A percentile compares a stretch with the other conserved stretches of the same genome.
Evolutionary conservation across 2,888 invertebrate genomes (phyloP).

Genomic region (Palloptera scutellata): DNA sequence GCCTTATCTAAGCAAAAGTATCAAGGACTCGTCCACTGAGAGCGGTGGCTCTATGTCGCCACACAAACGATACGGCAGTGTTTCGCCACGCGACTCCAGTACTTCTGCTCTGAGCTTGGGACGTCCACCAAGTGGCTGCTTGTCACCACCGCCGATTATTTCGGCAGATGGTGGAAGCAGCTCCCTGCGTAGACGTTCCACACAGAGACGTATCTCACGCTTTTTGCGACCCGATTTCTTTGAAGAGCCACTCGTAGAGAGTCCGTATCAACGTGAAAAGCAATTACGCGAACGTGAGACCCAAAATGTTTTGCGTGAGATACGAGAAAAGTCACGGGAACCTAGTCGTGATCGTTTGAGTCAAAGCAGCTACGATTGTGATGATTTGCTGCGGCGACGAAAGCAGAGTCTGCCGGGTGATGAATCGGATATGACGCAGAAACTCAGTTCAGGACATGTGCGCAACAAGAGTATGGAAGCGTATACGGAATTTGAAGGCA

Average conservation of each 20-base stretch:
- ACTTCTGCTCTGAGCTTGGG: conserved; percentile 44
- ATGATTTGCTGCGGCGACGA: conserved; percentile 44
- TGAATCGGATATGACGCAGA: conserved; percentile 29
- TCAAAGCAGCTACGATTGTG: conserved; percentile 53
- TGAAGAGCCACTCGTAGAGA: conserved; percentile 71
- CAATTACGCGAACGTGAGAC: conserved; percentile 75
- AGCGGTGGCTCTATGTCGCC: conserved; percentile 43
- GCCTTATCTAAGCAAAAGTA: conserved; percentile 55
- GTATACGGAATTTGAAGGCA: conserved; percentile 43
- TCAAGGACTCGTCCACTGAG: conserved; percentile 38
- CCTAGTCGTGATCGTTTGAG: conserved; percentile 59
- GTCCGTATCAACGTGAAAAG: conserved; percentile 68
- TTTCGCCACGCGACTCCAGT: conserved; percentile 41
- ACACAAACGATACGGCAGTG: conserved; percentile 52
- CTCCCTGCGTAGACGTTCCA: conserved; percentile 58
- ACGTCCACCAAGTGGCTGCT: conserved; percentile 57
- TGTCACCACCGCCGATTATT: conserved; percentile 49
- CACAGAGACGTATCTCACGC: conserved; percentile 73
- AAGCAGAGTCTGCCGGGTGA: conserved; percentile 48
- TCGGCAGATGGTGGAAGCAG: conserved; percentile 45
- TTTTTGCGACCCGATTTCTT: conserved; percentile 83
- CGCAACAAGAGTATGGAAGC: conserved; percentile 61
- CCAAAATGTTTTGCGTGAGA: conserved; percentile 73
- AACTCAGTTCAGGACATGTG: conserved; percentile 45
- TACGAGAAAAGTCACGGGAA: conserved; percentile 70